Percentiles rank a stretch among this genome's conserved stretches.
Conservation (phyloP, 2,888 invertebrate species). For the Andrena marginata region DNA sequence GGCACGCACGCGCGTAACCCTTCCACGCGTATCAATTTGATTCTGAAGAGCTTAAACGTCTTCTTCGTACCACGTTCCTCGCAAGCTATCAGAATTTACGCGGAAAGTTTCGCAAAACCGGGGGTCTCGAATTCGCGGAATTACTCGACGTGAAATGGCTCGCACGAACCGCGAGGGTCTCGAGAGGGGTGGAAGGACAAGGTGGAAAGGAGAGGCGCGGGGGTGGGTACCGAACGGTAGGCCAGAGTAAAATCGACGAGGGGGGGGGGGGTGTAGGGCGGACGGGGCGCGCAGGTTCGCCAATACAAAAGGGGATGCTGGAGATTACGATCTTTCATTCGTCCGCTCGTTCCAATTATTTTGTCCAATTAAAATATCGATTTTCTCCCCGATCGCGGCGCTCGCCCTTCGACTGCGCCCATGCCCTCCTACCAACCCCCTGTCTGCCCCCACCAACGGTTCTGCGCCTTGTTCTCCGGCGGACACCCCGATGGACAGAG, state of each 20-base stretch:
- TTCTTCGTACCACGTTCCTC: not conserved
- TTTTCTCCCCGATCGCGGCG: slow-evolving; percentile 84
- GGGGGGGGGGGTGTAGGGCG: slow-evolving; percentile 37
- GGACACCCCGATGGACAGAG: slow-evolving; percentile 15
- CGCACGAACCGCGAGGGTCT: not conserved
- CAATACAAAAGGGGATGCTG: slow-evolving; percentile 77
- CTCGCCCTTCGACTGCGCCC: slow-evolving; percentile 61
- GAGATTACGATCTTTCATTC: slow-evolving; percentile 84
- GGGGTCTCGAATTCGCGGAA: not conserved
- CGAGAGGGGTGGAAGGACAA: slow-evolving; percentile 30
- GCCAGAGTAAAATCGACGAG: slow-evolving; percentile 45
- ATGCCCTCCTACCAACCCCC: slow-evolving; percentile 83
- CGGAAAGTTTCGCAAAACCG: not conserved
- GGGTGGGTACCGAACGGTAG: slow-evolving; percentile 24
- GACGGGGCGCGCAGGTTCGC: slow-evolving; percentile 73
- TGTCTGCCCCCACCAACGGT: slow-evolving; percentile 84
- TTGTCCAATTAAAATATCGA: slow-evolving; percentile 85
- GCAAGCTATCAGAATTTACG: not conserved
- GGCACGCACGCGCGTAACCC: slow-evolving; percentile 32
- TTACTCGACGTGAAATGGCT: slow-evolving; percentile 51
- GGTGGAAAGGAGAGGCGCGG: not conserved
- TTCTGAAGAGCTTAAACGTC: too few relatives aligned
- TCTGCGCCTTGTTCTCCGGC: not conserved
- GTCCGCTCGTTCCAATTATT: slow-evolving; percentile 85
- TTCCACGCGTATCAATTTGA: not conserved